Evolutionary conservation across 1,140 invertebrate species (phyloP), one percentile per base, ranked within the genome.

Genomic region (Luehdorfia chinensis): DNA sequence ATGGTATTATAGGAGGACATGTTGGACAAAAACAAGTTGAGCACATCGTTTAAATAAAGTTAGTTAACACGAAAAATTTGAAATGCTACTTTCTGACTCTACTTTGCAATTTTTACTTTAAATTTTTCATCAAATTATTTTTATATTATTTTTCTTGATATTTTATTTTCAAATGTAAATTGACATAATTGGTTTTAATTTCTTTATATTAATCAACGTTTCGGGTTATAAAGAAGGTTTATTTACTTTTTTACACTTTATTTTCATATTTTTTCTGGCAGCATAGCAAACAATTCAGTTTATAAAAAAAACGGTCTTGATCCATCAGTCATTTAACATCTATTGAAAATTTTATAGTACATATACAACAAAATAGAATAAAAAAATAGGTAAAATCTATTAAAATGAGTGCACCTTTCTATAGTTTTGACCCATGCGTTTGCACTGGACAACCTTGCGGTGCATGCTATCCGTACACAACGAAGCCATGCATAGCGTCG

Each of bases 391-490:
- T 49, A 46, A 55, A 54, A 45, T 32, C 25, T 14, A 43, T 21
- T 19, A 67, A 70, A 71, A 75, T 74, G 74, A 72, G 69, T 56
- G 69, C 71, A 39, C 64, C 68, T 7, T 83, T 79, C 37, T 83
- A 83, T 44, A 81, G 74, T 49, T 79, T 56, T 21, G 77, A 81
- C 23, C 79, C 79, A 4, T 84, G 77, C 50, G 77, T 81, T 0
- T 72, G 70, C 28, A 65, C 65, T 0, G 79, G 77, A 0, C 11
- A 53, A 39, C 79, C 79, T 3, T 84, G 79, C 47, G 79, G 79
- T 0, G 76, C 76, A 1, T 77, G 75, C 44, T 75, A 75, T 27
- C 80, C 77, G 0, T 78, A 78, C 41, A 61, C 55, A 0, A 81
- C 70, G 1, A 79, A 84, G 23, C 77, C 77, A 0, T 75, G 80